A percentile compares a stretch with the other conserved stretches of the same genome.
Evolutionary conservation across 2,113 vertebrate species (phyloP).

Genomic region (Gallinago media): DNA sequence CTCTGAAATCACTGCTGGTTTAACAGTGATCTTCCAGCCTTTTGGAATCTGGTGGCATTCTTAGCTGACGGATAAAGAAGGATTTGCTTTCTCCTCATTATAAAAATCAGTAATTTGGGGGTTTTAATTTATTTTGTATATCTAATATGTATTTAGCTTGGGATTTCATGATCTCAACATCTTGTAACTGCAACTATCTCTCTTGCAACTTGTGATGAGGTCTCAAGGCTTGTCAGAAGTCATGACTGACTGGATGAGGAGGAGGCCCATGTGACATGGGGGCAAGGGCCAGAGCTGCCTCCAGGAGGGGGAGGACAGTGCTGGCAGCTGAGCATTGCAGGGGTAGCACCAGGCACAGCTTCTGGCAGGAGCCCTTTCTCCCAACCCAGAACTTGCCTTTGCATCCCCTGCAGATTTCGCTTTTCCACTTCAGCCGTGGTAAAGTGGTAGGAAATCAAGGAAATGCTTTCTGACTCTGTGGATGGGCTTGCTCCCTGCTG

Average conservation of each 20-base stretch:
- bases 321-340: background rate
- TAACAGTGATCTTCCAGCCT: background rate
- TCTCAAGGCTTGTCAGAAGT: background rate
- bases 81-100: background rate
- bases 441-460: background rate
- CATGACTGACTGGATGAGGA: background rate
- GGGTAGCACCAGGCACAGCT: accelerated
- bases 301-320: background rate
- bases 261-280: accelerated
- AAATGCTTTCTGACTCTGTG: background rate
- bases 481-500: background rate
- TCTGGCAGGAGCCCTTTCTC: background rate
- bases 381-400: background rate
- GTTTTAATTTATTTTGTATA: background rate
- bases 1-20: background rate
- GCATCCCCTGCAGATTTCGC: background rate
- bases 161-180: background rate
- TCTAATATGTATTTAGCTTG: background rate
- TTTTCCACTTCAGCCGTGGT: background rate
- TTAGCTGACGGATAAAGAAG: background rate
- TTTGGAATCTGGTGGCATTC: background rate
- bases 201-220: background rate
- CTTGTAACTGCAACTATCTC: background rate
- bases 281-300: background rate
- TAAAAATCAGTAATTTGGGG: background rate